Evolutionary conservation across 2,113 vertebrate genomes (phyloP), one percentile per base, ranked within the genome.

Genomic region (Poicephalus meyeri): DNA sequence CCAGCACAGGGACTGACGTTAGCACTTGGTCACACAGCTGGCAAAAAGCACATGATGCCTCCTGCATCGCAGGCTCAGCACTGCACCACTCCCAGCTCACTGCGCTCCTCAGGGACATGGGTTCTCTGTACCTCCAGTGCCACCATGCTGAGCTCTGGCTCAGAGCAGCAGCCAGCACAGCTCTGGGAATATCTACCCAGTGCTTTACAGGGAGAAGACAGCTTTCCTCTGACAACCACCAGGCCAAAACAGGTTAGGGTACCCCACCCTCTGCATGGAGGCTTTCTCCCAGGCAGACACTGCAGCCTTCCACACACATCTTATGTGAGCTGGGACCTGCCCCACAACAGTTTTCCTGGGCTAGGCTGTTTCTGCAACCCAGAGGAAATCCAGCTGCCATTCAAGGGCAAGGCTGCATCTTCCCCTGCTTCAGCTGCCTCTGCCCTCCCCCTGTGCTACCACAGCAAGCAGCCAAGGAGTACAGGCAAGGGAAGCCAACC

Each of bases 81-180:
- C 25, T 10, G 0, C 1, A 2, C 46, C 7, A 1, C 50, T 39
- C 46, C 49, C 31, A 44, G 41, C 47, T 35, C 7, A 1, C 65
- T 17, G 16, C 1, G 0, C 29, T 47, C 49, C 47, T 14, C 28
- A 16, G 25, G 24, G 66, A 69, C n/a, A 10, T 0, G 39, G 16
- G 4, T 53, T 56, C n/a, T 76, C 47, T 39, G 31, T 39, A 41
- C 10, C 14, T 64, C n/a, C 28, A 46, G 37, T 33, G n/a, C 19
- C 1, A 2, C 42, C 3, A 0, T 13, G 37, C 42, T 39, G 26
- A 83, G 24, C 49, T 77, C 21, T 42, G 52, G 47, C 64, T 86
- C 33, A 61, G 39, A 49, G 52, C 33, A 77, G 52, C 70, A 63
- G 50, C 70, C 35, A 46, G 31, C 86, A 35, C 0, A 0, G 60